A percentile compares a stretch with the other conserved stretches of the same genome.
These are phyloP conservation scores for Amiota minor DNA, from an alignment of 2,888 invertebrate species.

Conservation along the genomic window DNA sequence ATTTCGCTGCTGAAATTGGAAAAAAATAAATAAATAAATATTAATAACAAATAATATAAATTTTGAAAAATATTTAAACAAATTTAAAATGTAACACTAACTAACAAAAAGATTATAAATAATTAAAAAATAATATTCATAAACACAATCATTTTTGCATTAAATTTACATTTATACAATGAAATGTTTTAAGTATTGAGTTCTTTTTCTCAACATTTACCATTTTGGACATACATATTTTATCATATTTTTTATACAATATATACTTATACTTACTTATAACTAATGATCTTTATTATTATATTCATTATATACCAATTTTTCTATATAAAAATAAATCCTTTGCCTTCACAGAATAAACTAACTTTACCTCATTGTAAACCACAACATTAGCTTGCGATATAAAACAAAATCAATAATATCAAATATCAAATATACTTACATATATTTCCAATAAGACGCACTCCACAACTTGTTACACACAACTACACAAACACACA, in stretches of 20 bases:
- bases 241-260: no score
- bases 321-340: constrained; percentile 31
- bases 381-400: constrained; percentile 44
- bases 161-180: constrained; percentile 14
- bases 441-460: constrained; percentile 5
- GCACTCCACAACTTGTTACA: not conserved
- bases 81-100: not conserved
- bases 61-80: not conserved
- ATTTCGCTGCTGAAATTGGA: no score
- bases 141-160: not conserved
- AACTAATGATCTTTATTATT: not conserved
- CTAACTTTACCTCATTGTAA: constrained; percentile 67
- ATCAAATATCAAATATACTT: constrained; percentile 48
- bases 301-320: not conserved
- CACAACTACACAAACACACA: constrained; percentile 11
- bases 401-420: constrained; percentile 21
- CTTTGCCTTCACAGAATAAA: constrained; percentile 58
- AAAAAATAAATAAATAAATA: no score
- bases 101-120: not conserved
- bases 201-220: not conserved
- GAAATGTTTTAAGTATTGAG: constrained; percentile 15
- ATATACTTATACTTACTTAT: no score
- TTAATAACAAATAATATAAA: no score
- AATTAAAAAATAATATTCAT: not conserved
- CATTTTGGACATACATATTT: not conserved